Conservation (phyloP, 2,888 invertebrate species). For the Kryphioiulus occultus region DNA sequence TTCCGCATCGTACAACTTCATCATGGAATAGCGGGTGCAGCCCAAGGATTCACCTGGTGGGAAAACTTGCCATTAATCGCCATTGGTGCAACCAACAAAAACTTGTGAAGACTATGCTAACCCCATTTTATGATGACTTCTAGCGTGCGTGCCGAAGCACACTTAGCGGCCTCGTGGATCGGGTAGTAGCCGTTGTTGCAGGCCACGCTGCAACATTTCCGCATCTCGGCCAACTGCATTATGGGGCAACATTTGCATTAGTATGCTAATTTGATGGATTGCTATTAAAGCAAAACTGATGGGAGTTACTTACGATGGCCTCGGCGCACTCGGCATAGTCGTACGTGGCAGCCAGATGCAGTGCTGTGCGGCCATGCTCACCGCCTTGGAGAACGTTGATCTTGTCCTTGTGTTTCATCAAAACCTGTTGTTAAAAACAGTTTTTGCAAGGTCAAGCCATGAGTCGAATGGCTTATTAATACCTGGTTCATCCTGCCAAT, state of each 20-base stretch:
- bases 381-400: constrained; percentile 80
- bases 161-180: constrained; percentile 89
- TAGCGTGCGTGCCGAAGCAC: constrained; percentile 84
- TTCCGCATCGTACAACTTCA: constrained; percentile 83
- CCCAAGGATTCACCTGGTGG: constrained; percentile 72
- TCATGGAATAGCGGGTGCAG: constrained; percentile 80
- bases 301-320: constrained; percentile 70
- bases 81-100: too few species aligned
- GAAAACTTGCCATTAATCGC: background rate
- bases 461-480: too few species aligned
- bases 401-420: constrained; percentile 73
- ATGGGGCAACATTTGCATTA: background rate
- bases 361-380: constrained; percentile 79
- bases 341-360: constrained; percentile 84
- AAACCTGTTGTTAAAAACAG: constrained; percentile 59
- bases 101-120: constrained; percentile 54
- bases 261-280: background rate
- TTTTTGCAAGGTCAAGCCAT: too few species aligned
- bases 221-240: constrained; percentile 78
- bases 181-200: constrained; percentile 91
- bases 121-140: constrained; percentile 84
- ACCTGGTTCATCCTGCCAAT: too few species aligned
- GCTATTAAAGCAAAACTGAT: background rate
- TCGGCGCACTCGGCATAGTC: constrained; percentile 84
- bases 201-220: constrained; percentile 77